These are phyloP conservation scores for Bombus sylvicola DNA, from an alignment of 1,140 invertebrate genomes.

Conservation along the genomic window DNA sequence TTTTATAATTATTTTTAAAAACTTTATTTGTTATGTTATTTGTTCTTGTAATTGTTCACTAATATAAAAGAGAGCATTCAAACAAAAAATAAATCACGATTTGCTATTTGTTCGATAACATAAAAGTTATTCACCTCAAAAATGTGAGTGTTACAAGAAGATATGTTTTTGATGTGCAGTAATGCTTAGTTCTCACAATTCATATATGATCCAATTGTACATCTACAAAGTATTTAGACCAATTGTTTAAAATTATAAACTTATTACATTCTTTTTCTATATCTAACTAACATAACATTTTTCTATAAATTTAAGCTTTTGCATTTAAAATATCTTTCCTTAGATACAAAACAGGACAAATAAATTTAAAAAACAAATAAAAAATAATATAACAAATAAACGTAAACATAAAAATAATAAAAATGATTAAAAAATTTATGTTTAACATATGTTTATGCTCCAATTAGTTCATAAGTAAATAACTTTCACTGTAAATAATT, in stretches of 20 bases:
- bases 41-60: constrained; percentile 4
- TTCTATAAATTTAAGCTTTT: neutral
- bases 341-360: neutral
- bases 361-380: neutral
- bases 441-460: constrained; percentile 35
- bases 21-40: constrained; percentile 1
- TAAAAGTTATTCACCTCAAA: constrained; percentile 28
- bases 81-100: constrained; percentile 35
- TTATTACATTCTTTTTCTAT: neutral
- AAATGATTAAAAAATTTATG: neutral
- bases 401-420: constrained; percentile 20
- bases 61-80: constrained; percentile 17
- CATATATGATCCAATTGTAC: neutral
- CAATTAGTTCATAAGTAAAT: constrained; percentile 5
- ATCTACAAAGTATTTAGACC: constrained; percentile 1
- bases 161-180: constrained; percentile 41
- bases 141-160: constrained; percentile 28
- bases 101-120: constrained; percentile 11
- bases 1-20: neutral
- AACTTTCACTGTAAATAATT: neutral
- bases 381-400: constrained; percentile 6
- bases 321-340: neutral
- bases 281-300: constrained; percentile 9
- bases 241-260: constrained; percentile 9
- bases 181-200: constrained; percentile 13